phyloP scores from a whole-genome alignment of 2,113 vertebrate genomes.

The Semicossyphus pulcher region DNA sequence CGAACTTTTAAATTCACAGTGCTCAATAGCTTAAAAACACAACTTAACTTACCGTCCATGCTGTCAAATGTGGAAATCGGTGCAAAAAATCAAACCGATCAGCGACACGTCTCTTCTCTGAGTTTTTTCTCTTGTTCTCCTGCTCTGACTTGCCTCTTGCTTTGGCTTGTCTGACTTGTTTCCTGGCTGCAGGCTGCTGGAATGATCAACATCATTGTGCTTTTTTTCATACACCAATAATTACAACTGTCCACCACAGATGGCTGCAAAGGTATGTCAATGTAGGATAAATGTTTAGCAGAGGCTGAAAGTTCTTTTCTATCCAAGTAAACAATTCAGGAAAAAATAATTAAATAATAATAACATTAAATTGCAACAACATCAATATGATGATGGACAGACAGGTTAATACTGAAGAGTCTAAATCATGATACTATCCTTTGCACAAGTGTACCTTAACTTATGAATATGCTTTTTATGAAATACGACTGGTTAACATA shows the following conservation, averaged over 20 bases:
- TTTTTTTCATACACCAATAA: background rate
- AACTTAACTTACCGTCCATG: background rate
- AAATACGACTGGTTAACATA: too few species aligned
- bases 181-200: background rate
- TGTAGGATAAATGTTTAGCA: background rate
- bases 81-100: background rate
- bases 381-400: too few species aligned
- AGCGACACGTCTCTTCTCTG: background rate
- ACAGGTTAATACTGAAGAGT: background rate
- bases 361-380: too few species aligned
- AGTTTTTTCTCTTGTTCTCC: background rate
- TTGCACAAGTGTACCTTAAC: too few species aligned
- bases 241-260: background rate
- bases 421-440: too few species aligned
- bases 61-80: background rate
- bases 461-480: too few species aligned
- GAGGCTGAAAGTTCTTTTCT: background rate
- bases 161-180: constrained; percentile 6
- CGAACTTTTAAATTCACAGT: too few species aligned
- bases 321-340: background rate
- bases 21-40: background rate
- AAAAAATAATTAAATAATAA: too few species aligned
- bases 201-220: background rate
- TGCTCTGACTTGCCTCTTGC: background rate
- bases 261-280: background rate